phyloP scores from a whole-genome alignment of 2,113 vertebrate species.

The Perognathus longimembris region DNA sequence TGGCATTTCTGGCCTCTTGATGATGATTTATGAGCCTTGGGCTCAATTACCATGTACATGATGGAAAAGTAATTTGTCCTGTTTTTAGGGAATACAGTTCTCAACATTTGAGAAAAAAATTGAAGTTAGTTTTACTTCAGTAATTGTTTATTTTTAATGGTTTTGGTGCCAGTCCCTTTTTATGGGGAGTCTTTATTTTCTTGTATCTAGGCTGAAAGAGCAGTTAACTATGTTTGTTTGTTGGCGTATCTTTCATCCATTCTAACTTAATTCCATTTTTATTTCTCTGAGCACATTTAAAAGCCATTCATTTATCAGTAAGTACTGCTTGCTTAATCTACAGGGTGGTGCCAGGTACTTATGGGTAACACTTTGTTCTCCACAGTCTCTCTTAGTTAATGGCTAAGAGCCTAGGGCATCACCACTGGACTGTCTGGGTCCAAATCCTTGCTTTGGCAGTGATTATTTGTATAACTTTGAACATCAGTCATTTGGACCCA shows the following conservation, averaged over 20 bases:
- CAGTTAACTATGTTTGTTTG: neutral
- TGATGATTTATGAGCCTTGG: constrained; percentile 65
- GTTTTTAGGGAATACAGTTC: constrained; percentile 35
- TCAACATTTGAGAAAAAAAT: constrained; percentile 48
- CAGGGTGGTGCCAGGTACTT: neutral
- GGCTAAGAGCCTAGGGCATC: neutral
- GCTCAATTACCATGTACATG: constrained; percentile 57
- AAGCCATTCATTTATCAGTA: neutral
- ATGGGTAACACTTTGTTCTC: neutral
- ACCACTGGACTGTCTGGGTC: neutral
- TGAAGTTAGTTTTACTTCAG: neutral
- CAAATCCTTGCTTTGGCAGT: constrained; percentile 3
- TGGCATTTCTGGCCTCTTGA: constrained; percentile 44
- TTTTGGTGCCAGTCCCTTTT: constrained; percentile 37
- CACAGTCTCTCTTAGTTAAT: neutral
- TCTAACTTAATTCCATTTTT: constrained; percentile 13
- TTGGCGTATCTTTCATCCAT: constrained; percentile 5
- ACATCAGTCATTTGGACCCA: neutral
- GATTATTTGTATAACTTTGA: neutral
- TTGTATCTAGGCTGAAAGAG: neutral
- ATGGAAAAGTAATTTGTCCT: constrained; percentile 65
- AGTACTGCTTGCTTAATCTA: neutral
- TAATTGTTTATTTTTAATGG: constrained; percentile 35
- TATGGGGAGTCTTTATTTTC: neutral
- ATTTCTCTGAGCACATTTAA: neutral